Evolutionary conservation across 2,797 vertebrate species (phyloP).

Genomic region (Poeciliopsis presidionis): DNA sequence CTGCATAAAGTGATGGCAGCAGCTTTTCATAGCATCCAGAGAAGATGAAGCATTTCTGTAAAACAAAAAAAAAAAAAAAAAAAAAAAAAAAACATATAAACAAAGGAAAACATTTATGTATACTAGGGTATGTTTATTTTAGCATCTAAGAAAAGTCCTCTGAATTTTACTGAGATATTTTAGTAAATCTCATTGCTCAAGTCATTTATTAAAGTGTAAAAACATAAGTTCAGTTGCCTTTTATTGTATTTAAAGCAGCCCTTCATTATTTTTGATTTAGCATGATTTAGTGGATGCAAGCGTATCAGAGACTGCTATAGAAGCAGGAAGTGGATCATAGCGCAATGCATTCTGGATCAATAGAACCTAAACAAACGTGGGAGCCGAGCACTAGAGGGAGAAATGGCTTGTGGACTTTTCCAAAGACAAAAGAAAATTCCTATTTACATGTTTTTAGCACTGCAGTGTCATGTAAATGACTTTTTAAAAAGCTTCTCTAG

Average conservation of each 20-base stretch:
- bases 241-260: background rate
- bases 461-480: background rate
- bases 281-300: too few species aligned
- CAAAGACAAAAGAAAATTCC: too few species aligned
- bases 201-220: background rate
- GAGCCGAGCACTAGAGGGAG: too few species aligned
- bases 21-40: conserved; percentile 64
- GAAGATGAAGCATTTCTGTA: conserved; percentile 65
- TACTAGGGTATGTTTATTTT: background rate
- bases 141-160: background rate
- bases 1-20: conserved; percentile 77
- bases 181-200: background rate
- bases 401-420: too few species aligned
- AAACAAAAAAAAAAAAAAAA: conserved; percentile 1
- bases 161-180: background rate
- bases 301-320: too few species aligned
- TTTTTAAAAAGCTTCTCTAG: background rate
- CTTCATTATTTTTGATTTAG: background rate
- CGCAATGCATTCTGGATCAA: too few species aligned
- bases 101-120: background rate
- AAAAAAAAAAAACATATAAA: background rate
- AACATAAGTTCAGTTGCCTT: background rate
- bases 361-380: too few species aligned
- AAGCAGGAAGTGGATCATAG: too few species aligned
- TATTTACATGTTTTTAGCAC: background rate